These are phyloP conservation scores for Varanus salvator DNA, from an alignment of 2,113 vertebrate genomes.

Conservation along the genomic window DNA sequence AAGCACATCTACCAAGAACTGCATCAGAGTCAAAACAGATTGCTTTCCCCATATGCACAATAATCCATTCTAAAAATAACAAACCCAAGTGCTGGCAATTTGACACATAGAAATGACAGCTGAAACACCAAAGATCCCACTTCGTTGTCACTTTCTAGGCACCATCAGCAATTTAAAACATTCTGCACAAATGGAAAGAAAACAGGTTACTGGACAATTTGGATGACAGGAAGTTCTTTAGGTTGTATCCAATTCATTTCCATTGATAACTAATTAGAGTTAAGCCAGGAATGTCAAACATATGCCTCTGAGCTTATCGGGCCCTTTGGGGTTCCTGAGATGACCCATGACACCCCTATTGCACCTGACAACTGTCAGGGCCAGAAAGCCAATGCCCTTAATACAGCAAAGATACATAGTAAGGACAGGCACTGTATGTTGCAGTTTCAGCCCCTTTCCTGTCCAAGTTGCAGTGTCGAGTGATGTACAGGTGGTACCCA, in stretches of 20 bases:
- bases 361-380: neutral
- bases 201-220: neutral
- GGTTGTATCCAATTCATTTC: neutral
- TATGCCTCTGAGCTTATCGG: neutral
- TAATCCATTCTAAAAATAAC: constrained; percentile 27
- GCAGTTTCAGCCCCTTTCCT: neutral
- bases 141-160: constrained; percentile 3
- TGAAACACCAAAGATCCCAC: neutral
- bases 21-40: neutral
- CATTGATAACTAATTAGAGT: neutral
- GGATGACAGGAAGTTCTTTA: neutral
- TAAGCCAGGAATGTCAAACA: neutral
- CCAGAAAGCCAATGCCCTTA: neutral
- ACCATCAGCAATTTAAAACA: neutral
- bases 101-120: constrained; percentile 14
- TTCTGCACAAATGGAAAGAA: constrained; percentile 2
- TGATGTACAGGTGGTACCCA: neutral
- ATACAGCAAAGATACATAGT: neutral
- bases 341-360: neutral
- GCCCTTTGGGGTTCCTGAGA: neutral
- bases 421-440: neutral
- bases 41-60: neutral
- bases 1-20: neutral
- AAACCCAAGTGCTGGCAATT: neutral
- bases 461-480: neutral